Percentiles rank a stretch among this genome's conserved stretches.
Evolutionary conservation across 2,888 invertebrate genomes (phyloP).

Genomic region (Netelia fuscicornis): DNA sequence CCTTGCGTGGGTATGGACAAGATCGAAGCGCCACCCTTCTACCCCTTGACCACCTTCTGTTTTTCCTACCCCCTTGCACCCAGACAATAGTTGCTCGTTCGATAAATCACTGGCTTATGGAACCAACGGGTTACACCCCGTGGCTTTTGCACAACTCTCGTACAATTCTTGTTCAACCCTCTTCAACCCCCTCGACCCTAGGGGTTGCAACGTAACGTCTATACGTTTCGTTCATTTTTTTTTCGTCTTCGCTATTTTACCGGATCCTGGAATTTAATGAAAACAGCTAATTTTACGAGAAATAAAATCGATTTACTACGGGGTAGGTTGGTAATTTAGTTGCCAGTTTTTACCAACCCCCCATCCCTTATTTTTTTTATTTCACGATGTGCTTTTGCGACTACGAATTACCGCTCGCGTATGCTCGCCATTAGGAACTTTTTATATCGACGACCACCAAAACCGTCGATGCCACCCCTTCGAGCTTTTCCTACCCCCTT

Average conservation of each 20-base stretch:
- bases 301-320: slow-evolving; percentile 70
- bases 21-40: slow-evolving; percentile 39
- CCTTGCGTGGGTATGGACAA: slow-evolving; percentile 45
- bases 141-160: slow-evolving; percentile 52
- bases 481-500: slow-evolving; percentile 1
- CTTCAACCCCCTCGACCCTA: neutral
- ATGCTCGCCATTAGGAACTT: slow-evolving; percentile 56
- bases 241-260: slow-evolving; percentile 17
- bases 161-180: slow-evolving; percentile 66
- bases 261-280: slow-evolving; percentile 68
- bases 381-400: neutral
- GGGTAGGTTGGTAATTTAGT: slow-evolving; percentile 53
- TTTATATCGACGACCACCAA: slow-evolving; percentile 52
- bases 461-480: slow-evolving; percentile 7
- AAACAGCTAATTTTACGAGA: slow-evolving; percentile 73
- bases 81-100: slow-evolving; percentile 71
- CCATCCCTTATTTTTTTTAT: neutral
- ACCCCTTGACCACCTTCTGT: slow-evolving; percentile 38
- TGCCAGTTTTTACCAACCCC: slow-evolving; percentile 28
- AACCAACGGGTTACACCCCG: slow-evolving; percentile 57
- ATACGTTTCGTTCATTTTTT: slow-evolving; percentile 37
- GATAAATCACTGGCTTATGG: slow-evolving; percentile 72
- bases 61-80: slow-evolving; percentile 40
- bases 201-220: neutral
- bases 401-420: slow-evolving; percentile 54